Percentiles rank a stretch among this genome's conserved stretches.
Evolutionary conservation across 2,888 invertebrate species (phyloP).

Genomic region (Galeopsomyia nigrocyanea): DNA sequence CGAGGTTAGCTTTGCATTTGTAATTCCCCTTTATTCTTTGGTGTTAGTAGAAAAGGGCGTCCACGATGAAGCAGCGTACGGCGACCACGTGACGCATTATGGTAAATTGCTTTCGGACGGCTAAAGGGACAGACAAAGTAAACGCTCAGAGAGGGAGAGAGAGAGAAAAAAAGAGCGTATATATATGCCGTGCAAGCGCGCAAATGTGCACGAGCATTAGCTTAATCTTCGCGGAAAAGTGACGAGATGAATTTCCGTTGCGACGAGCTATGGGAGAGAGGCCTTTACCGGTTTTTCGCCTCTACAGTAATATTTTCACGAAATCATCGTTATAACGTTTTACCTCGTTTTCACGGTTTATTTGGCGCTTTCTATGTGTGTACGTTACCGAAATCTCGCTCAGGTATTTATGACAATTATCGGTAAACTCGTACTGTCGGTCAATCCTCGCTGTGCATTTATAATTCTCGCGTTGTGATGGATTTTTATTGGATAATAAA

Average conservation of each 20-base stretch:
- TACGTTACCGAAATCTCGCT: no score
- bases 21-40: slow-evolving; percentile 36
- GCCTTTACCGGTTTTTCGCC: slow-evolving; percentile 28
- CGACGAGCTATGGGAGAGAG: no score
- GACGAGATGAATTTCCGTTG: slow-evolving; percentile 31
- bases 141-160: slow-evolving; percentile 26
- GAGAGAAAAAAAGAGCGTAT: slow-evolving; percentile 30
- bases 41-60: slow-evolving; percentile 4
- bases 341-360: no score
- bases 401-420: no score
- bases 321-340: slow-evolving; percentile 22
- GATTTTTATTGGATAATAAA: no score
- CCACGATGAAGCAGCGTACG: slow-evolving; percentile 13
- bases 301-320: neutral
- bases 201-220: slow-evolving; percentile 58
- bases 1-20: slow-evolving; percentile 32
- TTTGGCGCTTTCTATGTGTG: no score
- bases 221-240: slow-evolving; percentile 50
- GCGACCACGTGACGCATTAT: slow-evolving; percentile 50
- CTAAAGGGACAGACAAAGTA: slow-evolving; percentile 34
- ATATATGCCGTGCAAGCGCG: slow-evolving; percentile 5
- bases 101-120: slow-evolving; percentile 49
- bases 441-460: no score
- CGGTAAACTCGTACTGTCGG: no score
- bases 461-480: no score